Percentiles rank a stretch among this genome's conserved stretches.
These are phyloP conservation scores for Oxystoma pomonae DNA, from an alignment of 2,888 invertebrate genomes.

Conservation along the genomic window DNA sequence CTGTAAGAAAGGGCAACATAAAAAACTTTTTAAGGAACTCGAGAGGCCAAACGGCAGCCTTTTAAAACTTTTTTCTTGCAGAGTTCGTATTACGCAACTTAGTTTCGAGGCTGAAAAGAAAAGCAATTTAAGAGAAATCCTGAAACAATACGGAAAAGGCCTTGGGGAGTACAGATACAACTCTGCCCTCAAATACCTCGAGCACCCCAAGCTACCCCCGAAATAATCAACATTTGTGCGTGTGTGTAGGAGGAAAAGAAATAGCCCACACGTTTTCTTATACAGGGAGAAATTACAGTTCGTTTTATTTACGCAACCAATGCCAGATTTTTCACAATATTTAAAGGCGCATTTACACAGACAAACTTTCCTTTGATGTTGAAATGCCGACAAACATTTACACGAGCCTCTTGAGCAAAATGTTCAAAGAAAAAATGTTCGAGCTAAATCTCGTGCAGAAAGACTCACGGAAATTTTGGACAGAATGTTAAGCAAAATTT, in stretches of 20 bases:
- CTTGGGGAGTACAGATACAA: neutral
- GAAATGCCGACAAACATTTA: too few species aligned
- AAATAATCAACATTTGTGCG: neutral
- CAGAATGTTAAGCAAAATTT: too few species aligned
- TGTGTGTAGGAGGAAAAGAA: neutral
- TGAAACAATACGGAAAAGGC: neutral
- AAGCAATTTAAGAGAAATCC: neutral
- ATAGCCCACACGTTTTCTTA: too few species aligned
- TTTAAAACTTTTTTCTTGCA: neutral
- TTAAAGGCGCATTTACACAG: too few species aligned
- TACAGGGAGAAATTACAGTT: too few species aligned
- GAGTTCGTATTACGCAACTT: neutral
- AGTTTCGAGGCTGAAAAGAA: neutral
- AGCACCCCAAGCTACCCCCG: neutral
- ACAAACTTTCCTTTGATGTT: too few species aligned
- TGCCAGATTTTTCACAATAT: too few species aligned
- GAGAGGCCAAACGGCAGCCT: neutral
- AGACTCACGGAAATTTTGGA: too few species aligned
- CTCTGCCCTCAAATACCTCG: neutral
- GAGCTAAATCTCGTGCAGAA: too few species aligned
- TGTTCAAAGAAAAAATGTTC: too few species aligned
- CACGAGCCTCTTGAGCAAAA: too few species aligned
- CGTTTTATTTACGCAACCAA: too few species aligned
- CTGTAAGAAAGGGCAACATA: neutral
- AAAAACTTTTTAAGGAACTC: neutral